phyloP scores from a whole-genome alignment of 2,888 invertebrate species.

The Tanytarsus gracilentus region DNA sequence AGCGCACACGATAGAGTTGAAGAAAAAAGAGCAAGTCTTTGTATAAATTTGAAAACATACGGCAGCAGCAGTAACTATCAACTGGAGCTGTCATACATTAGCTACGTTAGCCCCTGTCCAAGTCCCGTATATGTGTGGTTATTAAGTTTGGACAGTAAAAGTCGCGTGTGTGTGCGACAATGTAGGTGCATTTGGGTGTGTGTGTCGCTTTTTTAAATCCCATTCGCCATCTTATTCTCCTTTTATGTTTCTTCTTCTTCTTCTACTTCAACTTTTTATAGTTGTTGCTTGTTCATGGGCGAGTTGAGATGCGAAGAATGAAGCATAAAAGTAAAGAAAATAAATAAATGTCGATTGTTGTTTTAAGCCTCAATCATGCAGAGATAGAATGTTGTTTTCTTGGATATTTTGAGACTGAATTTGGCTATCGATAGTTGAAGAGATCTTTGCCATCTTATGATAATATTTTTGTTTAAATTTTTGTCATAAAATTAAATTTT shows the following conservation, averaged over 20 bases:
- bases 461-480: no score
- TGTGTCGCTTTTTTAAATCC: conserved; percentile 6
- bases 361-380: conserved; percentile 21
- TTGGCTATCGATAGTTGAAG: no score
- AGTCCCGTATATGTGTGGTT: no score
- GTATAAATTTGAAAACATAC: conserved; percentile 21
- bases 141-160: no score
- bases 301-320: conserved; percentile 26
- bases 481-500: no score
- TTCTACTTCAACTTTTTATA: conserved; percentile 2
- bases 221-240: background rate
- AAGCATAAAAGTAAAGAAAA: conserved; percentile 26
- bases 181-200: conserved; percentile 7
- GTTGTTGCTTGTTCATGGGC: conserved; percentile 17
- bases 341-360: conserved; percentile 28
- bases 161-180: no score
- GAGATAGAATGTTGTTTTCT: no score
- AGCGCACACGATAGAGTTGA: background rate
- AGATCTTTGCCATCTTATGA: no score
- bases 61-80: conserved; percentile 28
- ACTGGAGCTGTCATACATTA: conserved; percentile 23
- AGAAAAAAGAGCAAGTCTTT: conserved; percentile 8
- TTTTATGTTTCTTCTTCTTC: background rate
- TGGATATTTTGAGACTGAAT: no score
- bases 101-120: no score